Conservation (phyloP, 2,888 invertebrate species). For the Drosophila rellima region DNA sequence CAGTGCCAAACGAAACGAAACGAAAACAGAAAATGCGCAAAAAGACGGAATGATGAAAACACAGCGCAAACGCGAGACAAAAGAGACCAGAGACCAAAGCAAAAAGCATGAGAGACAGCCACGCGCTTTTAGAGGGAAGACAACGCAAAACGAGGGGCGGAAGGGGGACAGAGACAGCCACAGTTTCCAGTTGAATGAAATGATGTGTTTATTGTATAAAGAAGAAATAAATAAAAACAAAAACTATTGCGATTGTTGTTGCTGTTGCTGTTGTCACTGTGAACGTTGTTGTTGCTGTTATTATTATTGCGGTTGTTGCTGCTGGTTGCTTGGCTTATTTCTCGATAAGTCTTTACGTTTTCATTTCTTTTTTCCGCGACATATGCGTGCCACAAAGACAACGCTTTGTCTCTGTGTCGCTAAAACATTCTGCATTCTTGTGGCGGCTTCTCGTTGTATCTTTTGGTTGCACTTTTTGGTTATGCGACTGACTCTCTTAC, state of each 20-base stretch:
- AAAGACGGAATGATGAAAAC: conserved; percentile 60
- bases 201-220: conserved; percentile 45
- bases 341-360: conserved; percentile 53
- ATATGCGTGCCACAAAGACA: conserved; percentile 41
- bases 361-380: conserved; percentile 21
- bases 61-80: conserved; percentile 79
- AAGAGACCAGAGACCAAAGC: conserved; percentile 45
- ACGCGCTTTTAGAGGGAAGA: conserved; percentile 46
- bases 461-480: conserved; percentile 52
- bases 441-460: conserved; percentile 21
- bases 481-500: conserved; percentile 26
- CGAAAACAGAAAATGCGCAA: conserved; percentile 80
- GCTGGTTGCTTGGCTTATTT: conserved; percentile 31
- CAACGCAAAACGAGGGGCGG: background rate
- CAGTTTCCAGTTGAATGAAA: conserved; percentile 65
- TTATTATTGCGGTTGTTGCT: conserved; percentile 32
- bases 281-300: conserved; percentile 1
- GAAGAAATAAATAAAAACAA: conserved; percentile 12
- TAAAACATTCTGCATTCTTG: conserved; percentile 39
- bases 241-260: conserved; percentile 39
- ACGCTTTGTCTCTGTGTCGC: conserved; percentile 46
- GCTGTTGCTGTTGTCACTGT: conserved; percentile 31
- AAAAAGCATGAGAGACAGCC: conserved; percentile 43
- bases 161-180: conserved; percentile 9
- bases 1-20: conserved; percentile 57